Evolutionary conservation across 2,113 vertebrate genomes (phyloP).

Genomic region (Hippotragus niger): DNA sequence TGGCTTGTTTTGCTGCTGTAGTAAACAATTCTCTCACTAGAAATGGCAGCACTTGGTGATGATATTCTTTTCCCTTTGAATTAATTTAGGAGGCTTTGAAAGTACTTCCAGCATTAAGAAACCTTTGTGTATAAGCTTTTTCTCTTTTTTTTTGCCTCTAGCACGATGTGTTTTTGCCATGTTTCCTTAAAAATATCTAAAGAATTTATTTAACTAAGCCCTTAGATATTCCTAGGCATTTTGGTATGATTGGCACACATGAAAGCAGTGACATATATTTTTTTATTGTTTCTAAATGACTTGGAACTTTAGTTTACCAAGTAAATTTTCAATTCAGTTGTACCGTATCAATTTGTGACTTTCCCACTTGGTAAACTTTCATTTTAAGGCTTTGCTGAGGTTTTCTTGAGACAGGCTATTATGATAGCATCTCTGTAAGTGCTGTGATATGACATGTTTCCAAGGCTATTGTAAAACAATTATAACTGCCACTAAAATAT

Average conservation of each 20-base stretch:
- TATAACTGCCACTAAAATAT: neutral
- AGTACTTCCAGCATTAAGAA: neutral
- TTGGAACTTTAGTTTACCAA: neutral
- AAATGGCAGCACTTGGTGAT: neutral
- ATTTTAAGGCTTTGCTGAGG: neutral
- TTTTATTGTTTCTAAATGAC: neutral
- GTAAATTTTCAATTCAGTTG: neutral
- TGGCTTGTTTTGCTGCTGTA: neutral
- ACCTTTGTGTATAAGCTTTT: neutral
- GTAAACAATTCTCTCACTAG: neutral
- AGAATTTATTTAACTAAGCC: neutral
- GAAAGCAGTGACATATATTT: neutral
- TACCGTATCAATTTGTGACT: neutral
- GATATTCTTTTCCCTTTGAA: neutral
- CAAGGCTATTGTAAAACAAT: neutral
- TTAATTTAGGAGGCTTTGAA: neutral
- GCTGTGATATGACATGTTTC: neutral
- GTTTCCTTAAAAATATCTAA: neutral
- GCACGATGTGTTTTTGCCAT: neutral
- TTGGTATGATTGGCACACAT: rapidly evolving
- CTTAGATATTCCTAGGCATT: neutral
- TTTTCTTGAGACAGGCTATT: neutral
- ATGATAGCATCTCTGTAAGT: constrained; percentile 10
- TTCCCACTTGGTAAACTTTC: neutral
- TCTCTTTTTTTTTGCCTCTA: neutral